phyloP scores from a whole-genome alignment of 2,797 vertebrate genomes.

The Zalophus californianus region DNA sequence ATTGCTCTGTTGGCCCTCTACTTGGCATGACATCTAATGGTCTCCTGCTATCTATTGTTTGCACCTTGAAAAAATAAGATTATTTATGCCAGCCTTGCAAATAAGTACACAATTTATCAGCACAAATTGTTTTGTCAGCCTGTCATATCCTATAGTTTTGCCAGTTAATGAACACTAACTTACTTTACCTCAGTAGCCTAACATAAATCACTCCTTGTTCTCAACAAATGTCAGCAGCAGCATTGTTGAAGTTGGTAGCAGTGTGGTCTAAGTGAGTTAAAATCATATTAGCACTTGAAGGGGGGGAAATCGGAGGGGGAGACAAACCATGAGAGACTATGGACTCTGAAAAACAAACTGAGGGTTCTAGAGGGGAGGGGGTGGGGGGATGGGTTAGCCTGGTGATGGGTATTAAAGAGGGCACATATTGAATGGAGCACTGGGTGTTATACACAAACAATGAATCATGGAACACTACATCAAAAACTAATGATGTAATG shows the following conservation, averaged over 20 bases:
- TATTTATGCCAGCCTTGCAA: constrained; percentile 68
- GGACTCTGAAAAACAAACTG: too few relatives aligned
- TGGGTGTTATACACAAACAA: too few relatives aligned
- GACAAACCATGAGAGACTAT: too few relatives aligned
- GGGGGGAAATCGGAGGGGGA: too few relatives aligned
- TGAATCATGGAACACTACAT: too few relatives aligned
- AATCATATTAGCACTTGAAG: background rate
- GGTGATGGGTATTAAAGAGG: too few relatives aligned
- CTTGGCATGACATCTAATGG: constrained; percentile 24
- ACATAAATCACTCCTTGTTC: constrained; percentile 71
- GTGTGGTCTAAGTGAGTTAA: background rate
- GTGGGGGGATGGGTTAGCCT: too few relatives aligned
- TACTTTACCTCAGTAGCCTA: constrained; percentile 15
- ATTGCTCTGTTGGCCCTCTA: background rate
- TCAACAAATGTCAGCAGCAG: constrained; percentile 30
- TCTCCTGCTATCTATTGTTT: constrained; percentile 54
- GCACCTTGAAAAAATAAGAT: constrained; percentile 64
- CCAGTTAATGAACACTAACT: constrained; percentile 76
- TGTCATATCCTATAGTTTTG: constrained; percentile 58
- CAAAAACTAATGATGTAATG: too few relatives aligned
- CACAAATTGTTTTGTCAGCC: constrained; percentile 67
- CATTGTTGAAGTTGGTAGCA: background rate
- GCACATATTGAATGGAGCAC: too few relatives aligned
- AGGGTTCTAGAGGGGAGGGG: too few relatives aligned
- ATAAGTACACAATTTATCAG: constrained; percentile 75